phyloP scores from a whole-genome alignment of 2,888 invertebrate species.

The Cremastobaeus sp. region DNA sequence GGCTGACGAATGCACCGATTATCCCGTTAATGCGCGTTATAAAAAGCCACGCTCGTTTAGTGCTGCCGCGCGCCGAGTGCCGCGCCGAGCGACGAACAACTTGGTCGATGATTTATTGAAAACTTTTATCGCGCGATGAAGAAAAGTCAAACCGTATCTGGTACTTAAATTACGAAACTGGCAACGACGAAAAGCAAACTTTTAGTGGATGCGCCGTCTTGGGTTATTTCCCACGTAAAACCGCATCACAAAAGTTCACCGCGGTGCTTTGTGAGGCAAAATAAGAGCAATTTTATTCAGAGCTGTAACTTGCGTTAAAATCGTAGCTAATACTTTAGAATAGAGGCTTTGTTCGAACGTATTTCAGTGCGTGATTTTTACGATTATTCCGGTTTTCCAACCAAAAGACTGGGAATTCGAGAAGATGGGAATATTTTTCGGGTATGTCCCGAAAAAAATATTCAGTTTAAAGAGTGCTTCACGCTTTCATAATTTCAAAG shows the following conservation, averaged over 20 bases:
- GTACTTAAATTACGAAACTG: conserved; percentile 55
- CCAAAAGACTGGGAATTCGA: too few relatives aligned
- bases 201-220: neutral
- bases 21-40: conserved; percentile 63
- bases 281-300: neutral
- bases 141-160: conserved; percentile 41
- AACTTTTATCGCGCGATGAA: conserved; percentile 58
- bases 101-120: conserved; percentile 64
- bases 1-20: conserved; percentile 62
- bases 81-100: conserved; percentile 45
- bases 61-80: conserved; percentile 29
- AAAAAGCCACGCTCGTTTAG: conserved; percentile 54
- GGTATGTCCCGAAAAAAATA: too few relatives aligned
- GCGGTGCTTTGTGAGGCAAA: too few relatives aligned
- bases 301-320: too few relatives aligned
- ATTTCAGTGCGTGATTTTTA: too few relatives aligned
- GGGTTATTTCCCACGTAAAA: neutral
- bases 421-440: too few relatives aligned
- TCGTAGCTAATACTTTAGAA: too few relatives aligned
- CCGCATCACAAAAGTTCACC: too few relatives aligned
- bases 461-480: too few relatives aligned
- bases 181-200: conserved; percentile 52
- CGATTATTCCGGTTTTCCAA: too few relatives aligned
- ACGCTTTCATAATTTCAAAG: too few relatives aligned
- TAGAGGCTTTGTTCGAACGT: too few relatives aligned